Percentiles rank a stretch among this genome's conserved stretches.
Conservation (phyloP, 2,797 vertebrate species). For the Eutrigla gurnardus region DNA sequence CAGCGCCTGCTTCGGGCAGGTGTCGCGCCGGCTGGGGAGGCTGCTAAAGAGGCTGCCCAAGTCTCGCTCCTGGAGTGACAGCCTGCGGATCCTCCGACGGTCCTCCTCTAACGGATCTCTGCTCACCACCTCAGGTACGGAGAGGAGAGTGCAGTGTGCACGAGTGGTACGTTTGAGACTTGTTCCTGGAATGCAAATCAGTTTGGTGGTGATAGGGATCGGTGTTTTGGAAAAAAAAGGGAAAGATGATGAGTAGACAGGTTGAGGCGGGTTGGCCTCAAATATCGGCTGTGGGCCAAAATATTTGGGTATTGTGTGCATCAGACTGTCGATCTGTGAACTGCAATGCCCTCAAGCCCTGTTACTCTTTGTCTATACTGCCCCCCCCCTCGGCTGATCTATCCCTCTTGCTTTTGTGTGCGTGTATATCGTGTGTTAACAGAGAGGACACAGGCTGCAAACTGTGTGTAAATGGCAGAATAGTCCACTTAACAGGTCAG, state of each 20-base stretch:
- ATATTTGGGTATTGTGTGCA: conserved; percentile 66
- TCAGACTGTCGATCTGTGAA: conserved; percentile 61
- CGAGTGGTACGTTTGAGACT: background rate
- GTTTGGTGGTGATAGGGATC: background rate
- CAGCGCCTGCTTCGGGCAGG: conserved; percentile 88
- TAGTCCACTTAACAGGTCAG: conserved; percentile 43
- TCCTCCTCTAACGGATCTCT: conserved; percentile 84
- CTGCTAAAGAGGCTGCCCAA: conserved; percentile 90
- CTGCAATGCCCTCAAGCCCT: conserved; percentile 51
- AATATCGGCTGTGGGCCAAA: conserved; percentile 52
- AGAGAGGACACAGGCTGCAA: conserved; percentile 31
- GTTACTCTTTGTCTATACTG: conserved; percentile 57
- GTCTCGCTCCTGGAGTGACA: conserved; percentile 85
- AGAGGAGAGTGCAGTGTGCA: conserved; percentile 12
- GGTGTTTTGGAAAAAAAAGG: conserved; percentile 22
- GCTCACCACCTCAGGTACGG: conserved; percentile 87
- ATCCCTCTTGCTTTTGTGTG: conserved; percentile 53
- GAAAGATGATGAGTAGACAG: conserved; percentile 67
- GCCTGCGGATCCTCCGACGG: conserved; percentile 83
- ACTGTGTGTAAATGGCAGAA: conserved; percentile 44
- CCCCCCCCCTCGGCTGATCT: conserved; percentile 38
- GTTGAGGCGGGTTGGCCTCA: conserved; percentile 50
- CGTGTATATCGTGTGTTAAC: conserved; percentile 31
- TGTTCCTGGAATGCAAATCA: background rate
- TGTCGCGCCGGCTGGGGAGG: conserved; percentile 87